Evolutionary conservation across 2,888 invertebrate species (phyloP), one percentile per base, ranked within the genome.

Genomic region (Rhogogaster chlorosoma): DNA sequence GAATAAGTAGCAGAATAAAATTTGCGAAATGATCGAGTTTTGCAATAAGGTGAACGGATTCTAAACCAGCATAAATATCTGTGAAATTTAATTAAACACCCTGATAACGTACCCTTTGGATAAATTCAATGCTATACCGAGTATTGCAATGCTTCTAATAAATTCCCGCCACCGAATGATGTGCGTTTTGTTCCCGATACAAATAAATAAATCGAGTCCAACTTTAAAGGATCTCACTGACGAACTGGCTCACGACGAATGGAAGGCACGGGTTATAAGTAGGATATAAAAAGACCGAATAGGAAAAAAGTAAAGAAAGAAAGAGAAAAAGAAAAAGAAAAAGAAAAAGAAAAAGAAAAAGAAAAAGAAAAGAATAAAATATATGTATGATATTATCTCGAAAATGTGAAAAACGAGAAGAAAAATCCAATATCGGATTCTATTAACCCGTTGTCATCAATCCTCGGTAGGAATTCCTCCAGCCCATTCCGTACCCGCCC

Each of bases 401-500:
- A 71, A 36, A 22, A 71, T 36, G 9, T 42, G 4, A 22, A 38
- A 22, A 71, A 71, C 71, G 71, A 71, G 26, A 71, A 32, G n/a
- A 71, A 5, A n/a, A 71, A 71, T 42, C 38, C n/a, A 29, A 67
- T 22, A 10, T 26, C 9, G 71, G 36, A 42, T 22, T 38, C 7
- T n/a, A 73, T 26, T 5, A 12, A n/a, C 22, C 36, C 12, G 22
- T 57, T 15, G 45, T 83, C 32, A 83, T 83, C 70, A 83, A 83
- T 83, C 67, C 67, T 83, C 83, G 10, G 70, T 83, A 64, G 67
- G n/a, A 22, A 29, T 36, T 36, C 61, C 95, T 90, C 97, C 97
- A 85, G 95, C 94, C 98, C 98, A 98, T 89, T 98, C 97, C 82
- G 97, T 95, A 91, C 95, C 95, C 57, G 99, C 99, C 99, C 99